Evolutionary conservation across 1,140 invertebrate species (phyloP), one percentile per base, ranked within the genome.

Genomic region (Drosophila varians): DNA sequence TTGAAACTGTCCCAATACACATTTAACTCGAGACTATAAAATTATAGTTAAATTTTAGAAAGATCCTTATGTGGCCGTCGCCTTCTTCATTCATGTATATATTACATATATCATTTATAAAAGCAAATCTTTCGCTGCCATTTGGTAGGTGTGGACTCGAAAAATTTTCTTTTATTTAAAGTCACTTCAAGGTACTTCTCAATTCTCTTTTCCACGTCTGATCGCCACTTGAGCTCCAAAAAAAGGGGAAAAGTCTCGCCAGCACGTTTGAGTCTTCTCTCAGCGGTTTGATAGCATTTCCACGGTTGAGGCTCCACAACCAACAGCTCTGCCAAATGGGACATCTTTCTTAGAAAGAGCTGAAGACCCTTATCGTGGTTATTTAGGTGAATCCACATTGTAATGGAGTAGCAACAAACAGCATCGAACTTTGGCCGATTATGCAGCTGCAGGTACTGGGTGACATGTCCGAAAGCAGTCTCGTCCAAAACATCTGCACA

Each of bases 381-480:
- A 90, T 97, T 97, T 19, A 97, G 80, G 90, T 97, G 96, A 71
- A 97, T 96, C 96, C 96, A 97, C 96, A 97, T 96, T 11, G 96
- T 96, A 9, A 96, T 93, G 12, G 96, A 96, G 90, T 97, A 96
- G 84, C 95, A 96, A 89, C 96, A 96, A 21, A 93, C 92, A 11
- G 94, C 92, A 91, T 96, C 94, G 91, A 97, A 97, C 61, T 91
- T 92, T 1, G 74, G 47, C 53, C 91, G 92, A 1, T 91, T 71
- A 56, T 92, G 55, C 0, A 61, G 64, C 6, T 79, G 47, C 48
- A 95, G 79, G 88, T 93, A 94, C 0, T 84, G 45, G 3, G 90
- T 61, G 4, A 95, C 80, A 0, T 14, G 23, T 4, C 90, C 43
- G 38, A 91, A 74, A 6, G 91, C 84, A 12, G 88, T 58, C 52